Percentiles rank a stretch among this genome's conserved stretches.
phyloP scores from a whole-genome alignment of 2,888 invertebrate species.

The Agrotis exclamationis region DNA sequence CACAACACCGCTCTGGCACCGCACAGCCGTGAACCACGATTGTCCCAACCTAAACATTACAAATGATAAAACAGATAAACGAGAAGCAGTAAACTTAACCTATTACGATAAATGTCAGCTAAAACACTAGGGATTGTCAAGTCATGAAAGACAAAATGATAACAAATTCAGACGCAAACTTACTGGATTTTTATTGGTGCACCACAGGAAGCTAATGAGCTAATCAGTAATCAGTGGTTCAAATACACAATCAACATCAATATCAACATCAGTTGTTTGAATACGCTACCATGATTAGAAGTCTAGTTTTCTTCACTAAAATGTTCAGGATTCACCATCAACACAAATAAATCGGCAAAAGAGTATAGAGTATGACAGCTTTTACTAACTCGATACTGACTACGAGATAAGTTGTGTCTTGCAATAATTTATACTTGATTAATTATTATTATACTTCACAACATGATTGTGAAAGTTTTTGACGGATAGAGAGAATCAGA shows the following conservation, averaged over 20 bases:
- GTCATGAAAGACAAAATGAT: conserved; percentile 49
- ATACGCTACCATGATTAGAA: conserved; percentile 9
- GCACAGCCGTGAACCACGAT: conserved; percentile 65
- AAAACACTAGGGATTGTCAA: conserved; percentile 35
- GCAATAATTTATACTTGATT: too few species aligned
- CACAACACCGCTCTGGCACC: conserved; percentile 50
- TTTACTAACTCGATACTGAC: too few species aligned
- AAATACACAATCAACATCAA: conserved; percentile 20
- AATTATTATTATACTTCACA: too few species aligned
- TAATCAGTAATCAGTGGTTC: conserved; percentile 25
- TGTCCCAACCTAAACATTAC: conserved; percentile 79
- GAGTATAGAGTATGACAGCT: background rate
- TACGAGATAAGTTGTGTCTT: too few species aligned
- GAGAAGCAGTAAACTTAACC: conserved; percentile 50
- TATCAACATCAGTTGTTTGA: conserved; percentile 32
- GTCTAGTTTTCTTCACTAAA: background rate
- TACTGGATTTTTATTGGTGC: conserved; percentile 40
- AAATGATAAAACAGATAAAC: conserved; percentile 57
- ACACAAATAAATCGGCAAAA: background rate
- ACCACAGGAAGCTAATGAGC: conserved; percentile 24
- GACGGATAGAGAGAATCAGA: too few species aligned
- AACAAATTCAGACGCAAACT: conserved; percentile 28
- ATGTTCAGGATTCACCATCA: background rate
- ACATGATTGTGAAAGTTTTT: too few species aligned
- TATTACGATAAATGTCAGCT: conserved; percentile 49